Conservation (phyloP, 30 jellyfish, hydroid and myxozoan genomes). For the Clytia hemisphaerica region DNA sequence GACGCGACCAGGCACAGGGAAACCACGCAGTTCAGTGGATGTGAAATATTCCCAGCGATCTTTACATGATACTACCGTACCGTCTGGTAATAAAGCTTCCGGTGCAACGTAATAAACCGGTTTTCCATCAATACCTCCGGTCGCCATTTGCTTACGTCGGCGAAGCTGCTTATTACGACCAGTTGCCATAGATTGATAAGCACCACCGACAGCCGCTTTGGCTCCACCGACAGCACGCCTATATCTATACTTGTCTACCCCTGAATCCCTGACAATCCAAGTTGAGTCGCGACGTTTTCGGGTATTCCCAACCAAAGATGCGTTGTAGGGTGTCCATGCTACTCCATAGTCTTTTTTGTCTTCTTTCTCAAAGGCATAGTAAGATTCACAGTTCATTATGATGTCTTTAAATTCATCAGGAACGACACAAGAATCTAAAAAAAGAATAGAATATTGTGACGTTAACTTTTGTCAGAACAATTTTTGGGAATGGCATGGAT, state of each 20-base stretch:
- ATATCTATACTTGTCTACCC: too few species aligned
- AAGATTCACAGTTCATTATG: slow-evolving; percentile 3
- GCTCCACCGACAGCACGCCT: not conserved
- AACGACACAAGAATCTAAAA: not conserved
- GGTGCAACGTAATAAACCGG: slow-evolving; percentile 17
- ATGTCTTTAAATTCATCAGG: not conserved
- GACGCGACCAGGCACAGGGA: slow-evolving; percentile 54
- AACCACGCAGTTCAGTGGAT: slow-evolving; percentile 31
- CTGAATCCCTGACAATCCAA: too few species aligned
- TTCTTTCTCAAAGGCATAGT: slow-evolving; percentile 1
- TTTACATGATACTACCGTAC: not conserved
- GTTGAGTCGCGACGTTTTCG: too few species aligned
- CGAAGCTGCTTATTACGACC: not conserved
- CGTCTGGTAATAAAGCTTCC: not conserved
- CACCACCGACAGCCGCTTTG: too few species aligned
- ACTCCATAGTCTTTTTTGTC: not conserved
- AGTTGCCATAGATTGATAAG: not conserved
- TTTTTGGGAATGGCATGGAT: too few species aligned
- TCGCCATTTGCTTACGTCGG: not conserved
- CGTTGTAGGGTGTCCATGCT: slow-evolving; percentile 1
- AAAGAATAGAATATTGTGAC: too few species aligned
- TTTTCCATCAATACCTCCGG: not conserved
- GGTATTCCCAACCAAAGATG: too few species aligned
- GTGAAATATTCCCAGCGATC: slow-evolving; percentile 18
- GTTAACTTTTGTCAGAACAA: too few species aligned